These are phyloP conservation scores for Timandra comae DNA, from an alignment of 2,888 invertebrate genomes.

Conservation along the genomic window DNA sequence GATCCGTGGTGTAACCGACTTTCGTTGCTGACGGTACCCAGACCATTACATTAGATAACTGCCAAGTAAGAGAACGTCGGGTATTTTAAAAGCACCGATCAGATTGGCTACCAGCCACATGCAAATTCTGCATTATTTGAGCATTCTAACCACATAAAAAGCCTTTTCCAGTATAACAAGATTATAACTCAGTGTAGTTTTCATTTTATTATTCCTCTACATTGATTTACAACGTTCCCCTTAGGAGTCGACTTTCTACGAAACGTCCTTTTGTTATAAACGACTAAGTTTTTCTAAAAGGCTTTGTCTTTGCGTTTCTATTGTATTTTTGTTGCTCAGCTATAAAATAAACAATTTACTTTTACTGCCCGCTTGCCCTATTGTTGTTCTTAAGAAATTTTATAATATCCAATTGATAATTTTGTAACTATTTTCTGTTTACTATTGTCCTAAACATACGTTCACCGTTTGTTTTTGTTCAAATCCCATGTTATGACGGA, in stretches of 20 bases:
- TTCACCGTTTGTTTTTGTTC: too few species aligned
- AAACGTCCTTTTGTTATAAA: slow-evolving; percentile 61
- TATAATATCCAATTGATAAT: too few species aligned
- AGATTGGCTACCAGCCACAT: too few species aligned
- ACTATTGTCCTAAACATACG: too few species aligned
- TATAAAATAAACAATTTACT: slow-evolving; percentile 62
- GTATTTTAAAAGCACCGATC: too few species aligned
- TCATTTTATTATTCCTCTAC: slow-evolving; percentile 50
- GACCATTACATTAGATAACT: too few species aligned
- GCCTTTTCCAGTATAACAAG: slow-evolving; percentile 21
- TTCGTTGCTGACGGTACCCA: too few species aligned
- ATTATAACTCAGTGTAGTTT: slow-evolving; percentile 25
- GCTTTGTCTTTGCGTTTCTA: slow-evolving; percentile 60
- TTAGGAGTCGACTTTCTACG: slow-evolving; percentile 42
- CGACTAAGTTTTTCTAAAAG: slow-evolving; percentile 57
- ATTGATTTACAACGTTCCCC: slow-evolving; percentile 52
- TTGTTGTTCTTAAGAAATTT: slow-evolving; percentile 33
- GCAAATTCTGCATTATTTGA: too few species aligned
- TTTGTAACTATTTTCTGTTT: too few species aligned
- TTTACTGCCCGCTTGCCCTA: slow-evolving; percentile 43
- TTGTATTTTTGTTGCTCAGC: slow-evolving; percentile 46
- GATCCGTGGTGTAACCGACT: too few species aligned
- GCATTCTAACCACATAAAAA: not conserved
- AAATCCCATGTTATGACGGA: too few species aligned
- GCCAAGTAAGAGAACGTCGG: too few species aligned